Evolutionary conservation across 2,888 invertebrate genomes (phyloP).

Genomic region (Drosophila tripunctata): DNA sequence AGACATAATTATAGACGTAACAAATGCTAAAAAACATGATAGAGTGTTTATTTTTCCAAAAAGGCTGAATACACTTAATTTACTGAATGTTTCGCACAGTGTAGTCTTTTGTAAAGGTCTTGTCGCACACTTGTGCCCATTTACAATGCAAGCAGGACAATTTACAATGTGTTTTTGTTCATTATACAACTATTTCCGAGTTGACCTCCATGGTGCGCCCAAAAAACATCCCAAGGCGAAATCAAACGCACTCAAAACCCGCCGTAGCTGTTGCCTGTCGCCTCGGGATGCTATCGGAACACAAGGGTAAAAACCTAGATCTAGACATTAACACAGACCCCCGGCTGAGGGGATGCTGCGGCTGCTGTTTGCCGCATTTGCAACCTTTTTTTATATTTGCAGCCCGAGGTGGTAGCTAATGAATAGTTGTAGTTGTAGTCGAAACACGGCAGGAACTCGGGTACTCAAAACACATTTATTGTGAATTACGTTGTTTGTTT

Average conservation of each 20-base stretch:
- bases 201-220: constrained; percentile 67
- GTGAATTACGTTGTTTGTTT: constrained; percentile 80
- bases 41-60: not conserved
- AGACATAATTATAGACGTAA: no score
- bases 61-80: no score
- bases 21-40: no score
- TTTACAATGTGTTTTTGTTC: constrained; percentile 80
- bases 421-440: constrained; percentile 65
- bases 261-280: constrained; percentile 68
- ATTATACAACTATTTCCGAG: constrained; percentile 73
- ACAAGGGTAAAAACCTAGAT: constrained; percentile 58
- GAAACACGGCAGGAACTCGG: constrained; percentile 17
- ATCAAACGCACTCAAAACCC: constrained; percentile 67
- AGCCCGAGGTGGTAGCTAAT: constrained; percentile 67
- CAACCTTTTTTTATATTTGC: constrained; percentile 53
- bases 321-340: constrained; percentile 17
- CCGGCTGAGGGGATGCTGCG: constrained; percentile 58
- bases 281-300: constrained; percentile 18
- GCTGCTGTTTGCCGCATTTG: constrained; percentile 49
- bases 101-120: constrained; percentile 26
- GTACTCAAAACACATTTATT: constrained; percentile 72
- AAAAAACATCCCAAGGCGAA: constrained; percentile 54
- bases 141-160: constrained; percentile 72
- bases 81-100: constrained; percentile 48
- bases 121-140: constrained; percentile 67